These are phyloP conservation scores for Eulemur coronatus DNA, from an alignment of 2,797 vertebrate species.

Conservation along the genomic window DNA sequence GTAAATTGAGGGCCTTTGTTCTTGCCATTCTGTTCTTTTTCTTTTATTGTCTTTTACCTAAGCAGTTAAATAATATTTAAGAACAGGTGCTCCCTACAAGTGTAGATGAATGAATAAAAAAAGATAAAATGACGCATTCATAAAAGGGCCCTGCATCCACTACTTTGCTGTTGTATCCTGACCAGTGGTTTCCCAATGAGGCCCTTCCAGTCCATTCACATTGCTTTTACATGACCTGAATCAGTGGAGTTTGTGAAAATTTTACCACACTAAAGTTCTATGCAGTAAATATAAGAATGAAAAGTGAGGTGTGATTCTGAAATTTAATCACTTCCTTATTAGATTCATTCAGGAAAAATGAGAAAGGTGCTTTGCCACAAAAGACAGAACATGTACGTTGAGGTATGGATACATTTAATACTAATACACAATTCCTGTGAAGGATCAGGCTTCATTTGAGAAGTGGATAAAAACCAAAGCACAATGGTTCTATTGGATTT, in stretches of 20 bases:
- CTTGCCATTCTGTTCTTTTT: background rate
- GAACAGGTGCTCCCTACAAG: background rate
- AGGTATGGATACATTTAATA: background rate
- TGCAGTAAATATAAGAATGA: background rate
- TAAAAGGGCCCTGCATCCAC: background rate
- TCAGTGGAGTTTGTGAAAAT: background rate
- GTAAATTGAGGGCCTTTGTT: background rate
- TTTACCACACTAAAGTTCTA: background rate
- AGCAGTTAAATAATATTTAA: background rate
- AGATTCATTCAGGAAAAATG: background rate
- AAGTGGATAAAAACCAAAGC: background rate
- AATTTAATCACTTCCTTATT: background rate
- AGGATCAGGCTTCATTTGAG: background rate
- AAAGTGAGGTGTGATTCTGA: background rate
- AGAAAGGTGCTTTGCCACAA: background rate
- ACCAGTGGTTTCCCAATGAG: background rate
- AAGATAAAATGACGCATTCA: background rate
- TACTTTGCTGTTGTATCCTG: background rate
- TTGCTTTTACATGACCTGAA: background rate
- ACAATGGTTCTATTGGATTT: background rate
- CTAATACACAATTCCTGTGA: background rate
- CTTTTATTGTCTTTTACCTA: background rate
- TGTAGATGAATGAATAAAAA: background rate
- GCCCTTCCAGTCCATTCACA: fast-evolving
- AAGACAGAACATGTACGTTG: background rate